These are phyloP conservation scores for Pterostichus niger DNA, from an alignment of 2,888 invertebrate species.

Conservation along the genomic window DNA sequence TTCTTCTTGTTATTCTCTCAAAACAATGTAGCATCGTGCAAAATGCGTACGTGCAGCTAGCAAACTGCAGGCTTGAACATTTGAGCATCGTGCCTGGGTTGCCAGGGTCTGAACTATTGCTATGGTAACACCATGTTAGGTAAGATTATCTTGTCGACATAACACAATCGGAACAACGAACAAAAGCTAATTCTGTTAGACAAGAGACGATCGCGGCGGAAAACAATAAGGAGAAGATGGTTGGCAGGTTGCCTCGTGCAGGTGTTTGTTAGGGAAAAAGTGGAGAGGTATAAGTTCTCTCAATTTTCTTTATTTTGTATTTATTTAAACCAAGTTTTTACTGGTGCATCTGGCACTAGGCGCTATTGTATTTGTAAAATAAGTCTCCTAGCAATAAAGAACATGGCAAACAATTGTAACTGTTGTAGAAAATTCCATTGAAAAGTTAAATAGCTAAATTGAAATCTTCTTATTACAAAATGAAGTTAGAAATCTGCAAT, in stretches of 20 bases:
- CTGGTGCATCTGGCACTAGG: no score
- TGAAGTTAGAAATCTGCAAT: no score
- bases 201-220: not conserved
- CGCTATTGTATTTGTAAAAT: no score
- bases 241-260: not conserved
- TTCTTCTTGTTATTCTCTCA: slow-evolving; percentile 10
- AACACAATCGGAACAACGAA: slow-evolving; percentile 51
- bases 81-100: not conserved
- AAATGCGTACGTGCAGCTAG: not conserved
- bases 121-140: slow-evolving; percentile 46
- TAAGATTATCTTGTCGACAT: slow-evolving; percentile 51
- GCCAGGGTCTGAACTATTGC: not conserved
- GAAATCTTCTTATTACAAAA: no score
- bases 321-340: no score
- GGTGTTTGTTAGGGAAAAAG: not conserved
- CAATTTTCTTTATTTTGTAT: no score
- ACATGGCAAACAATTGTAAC: not conserved
- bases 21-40: not conserved
- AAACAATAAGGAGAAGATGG: not conserved
- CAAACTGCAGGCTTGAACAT: not conserved
- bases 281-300: not conserved
- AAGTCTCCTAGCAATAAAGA: not conserved
- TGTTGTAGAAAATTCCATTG: not conserved
- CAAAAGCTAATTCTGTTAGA: slow-evolving; percentile 45
- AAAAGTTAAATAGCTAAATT: no score